These are phyloP conservation scores for Luidia sarsii DNA, from an alignment of 53 echinoderm and acorn worm species.

Conservation along the genomic window DNA sequence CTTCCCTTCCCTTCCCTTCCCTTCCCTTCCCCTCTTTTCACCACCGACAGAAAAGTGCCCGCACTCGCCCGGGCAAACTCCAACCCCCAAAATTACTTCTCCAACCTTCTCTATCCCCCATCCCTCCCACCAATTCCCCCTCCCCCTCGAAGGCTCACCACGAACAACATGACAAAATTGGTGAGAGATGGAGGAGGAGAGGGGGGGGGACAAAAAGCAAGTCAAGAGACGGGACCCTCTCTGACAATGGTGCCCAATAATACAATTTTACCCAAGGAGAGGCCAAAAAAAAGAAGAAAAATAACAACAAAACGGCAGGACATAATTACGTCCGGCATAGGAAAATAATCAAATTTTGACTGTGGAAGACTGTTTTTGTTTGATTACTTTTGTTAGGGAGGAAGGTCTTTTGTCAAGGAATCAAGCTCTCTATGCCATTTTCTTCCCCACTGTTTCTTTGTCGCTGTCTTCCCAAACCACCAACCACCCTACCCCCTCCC, in stretches of 20 bases:
- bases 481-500: background rate
- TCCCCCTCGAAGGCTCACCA: too few relatives aligned
- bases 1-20: too few relatives aligned
- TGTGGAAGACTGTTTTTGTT: slow-evolving; percentile 39
- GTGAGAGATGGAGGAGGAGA: slow-evolving; percentile 7
- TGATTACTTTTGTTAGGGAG: slow-evolving; percentile 52
- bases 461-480: too few relatives aligned
- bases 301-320: slow-evolving; percentile 22
- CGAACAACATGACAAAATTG: background rate
- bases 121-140: too few relatives aligned
- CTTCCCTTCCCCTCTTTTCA: too few relatives aligned
- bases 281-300: too few relatives aligned
- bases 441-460: background rate
- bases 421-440: slow-evolving; percentile 6
- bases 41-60: too few relatives aligned
- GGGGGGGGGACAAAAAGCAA: background rate
- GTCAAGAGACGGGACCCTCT: background rate
- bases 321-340: slow-evolving; percentile 35
- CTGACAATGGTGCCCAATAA: background rate
- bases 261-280: background rate
- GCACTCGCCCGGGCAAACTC: too few relatives aligned
- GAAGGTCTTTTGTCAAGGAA: slow-evolving; percentile 32
- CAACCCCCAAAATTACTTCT: too few relatives aligned
- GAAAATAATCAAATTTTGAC: slow-evolving; percentile 55
- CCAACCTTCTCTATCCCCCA: too few relatives aligned